Base-by-base conservation (phyloP, 2,113 vertebrate species). In the Orthonyx spaldingii region DNA sequence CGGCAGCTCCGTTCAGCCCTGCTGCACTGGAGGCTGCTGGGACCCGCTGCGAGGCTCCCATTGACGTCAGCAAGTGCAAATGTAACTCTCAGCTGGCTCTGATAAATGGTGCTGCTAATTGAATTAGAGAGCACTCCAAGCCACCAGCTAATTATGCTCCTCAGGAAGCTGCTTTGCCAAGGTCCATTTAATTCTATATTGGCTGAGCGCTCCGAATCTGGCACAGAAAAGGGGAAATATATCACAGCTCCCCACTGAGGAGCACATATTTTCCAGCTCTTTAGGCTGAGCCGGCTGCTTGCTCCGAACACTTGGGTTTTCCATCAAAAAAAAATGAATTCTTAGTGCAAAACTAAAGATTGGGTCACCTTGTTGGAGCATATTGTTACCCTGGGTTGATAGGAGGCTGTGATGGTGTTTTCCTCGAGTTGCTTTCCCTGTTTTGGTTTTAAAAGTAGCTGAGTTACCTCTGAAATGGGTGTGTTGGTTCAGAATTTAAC, bases 41-140 rank as follows among this genome's bases (percentile, higher is more conserved):
- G 95, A 93, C 89, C 84, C 42, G 1, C 86, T 86, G 78, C 1
- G 8, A 80, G 89, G 78, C 96, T 96, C 96, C 44, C 88, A 64
- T 60, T 96, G 97, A 98, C 93, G 95, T 98, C 98, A 98, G 95
- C 89, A 52, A 97, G 97, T 81, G 95, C 97, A 95, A 96, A 97
- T 94, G 97, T 74, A 92, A 97, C 93, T 97, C 96, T 98, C 97
- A 86, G 90, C 92, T 81, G 80, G 90, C 96, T 90, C 96, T 96
- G 93, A 97, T 97, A 97, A 97, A 97, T 94, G 93, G 90, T 88
- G 84, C 97, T 96, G 97, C 91, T 98, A 97, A 98, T 98, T 98
- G 97, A 98, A 98, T 98, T 97, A 98, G 97, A 97, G 97, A 97
- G 96, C 92, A 95, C 97, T 97, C 85, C 50, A n/a, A 97, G 97